Evolutionary conservation across 2,888 invertebrate species (phyloP).

Genomic region (Rhagonycha lutea): DNA sequence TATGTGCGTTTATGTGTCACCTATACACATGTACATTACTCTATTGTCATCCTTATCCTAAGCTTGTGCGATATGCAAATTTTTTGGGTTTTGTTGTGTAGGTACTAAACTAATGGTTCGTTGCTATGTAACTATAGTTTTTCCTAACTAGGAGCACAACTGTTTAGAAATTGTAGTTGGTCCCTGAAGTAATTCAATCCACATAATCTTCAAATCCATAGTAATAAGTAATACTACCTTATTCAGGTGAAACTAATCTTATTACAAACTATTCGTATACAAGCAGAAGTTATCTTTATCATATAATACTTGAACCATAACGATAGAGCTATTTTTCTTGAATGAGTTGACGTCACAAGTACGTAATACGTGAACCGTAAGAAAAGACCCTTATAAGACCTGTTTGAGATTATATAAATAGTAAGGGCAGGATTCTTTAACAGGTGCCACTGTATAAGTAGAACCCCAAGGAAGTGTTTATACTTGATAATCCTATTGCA

Average conservation of each 20-base stretch:
- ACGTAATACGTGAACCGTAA: slow-evolving; percentile 12
- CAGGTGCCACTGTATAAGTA: slow-evolving; percentile 10
- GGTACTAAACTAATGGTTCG: background rate
- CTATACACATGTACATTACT: slow-evolving; percentile 35
- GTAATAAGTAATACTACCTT: too few relatives aligned
- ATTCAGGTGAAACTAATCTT: too few relatives aligned
- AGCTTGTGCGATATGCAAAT: slow-evolving; percentile 20
- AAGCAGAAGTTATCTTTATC: background rate
- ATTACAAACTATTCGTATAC: too few relatives aligned
- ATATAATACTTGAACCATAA: background rate
- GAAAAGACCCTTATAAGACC: slow-evolving; percentile 11
- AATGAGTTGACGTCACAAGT: slow-evolving; percentile 32
- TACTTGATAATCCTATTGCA: background rate
- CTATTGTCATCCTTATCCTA: slow-evolving; percentile 30
- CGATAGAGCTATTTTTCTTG: slow-evolving; percentile 6
- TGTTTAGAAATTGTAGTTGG: background rate
- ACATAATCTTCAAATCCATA: too few relatives aligned
- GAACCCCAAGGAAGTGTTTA: slow-evolving; percentile 1
- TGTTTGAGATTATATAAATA: slow-evolving; percentile 19
- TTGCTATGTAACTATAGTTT: background rate
- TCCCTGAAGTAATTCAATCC: too few relatives aligned
- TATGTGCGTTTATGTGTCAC: slow-evolving; percentile 47
- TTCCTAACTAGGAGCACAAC: background rate
- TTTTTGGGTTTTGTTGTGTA: slow-evolving; percentile 6
- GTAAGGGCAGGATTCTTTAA: slow-evolving; percentile 15